Percentiles rank a stretch among this genome's conserved stretches.
phyloP scores from a whole-genome alignment of 2,888 invertebrate species.

The Drosophila paracracens region DNA sequence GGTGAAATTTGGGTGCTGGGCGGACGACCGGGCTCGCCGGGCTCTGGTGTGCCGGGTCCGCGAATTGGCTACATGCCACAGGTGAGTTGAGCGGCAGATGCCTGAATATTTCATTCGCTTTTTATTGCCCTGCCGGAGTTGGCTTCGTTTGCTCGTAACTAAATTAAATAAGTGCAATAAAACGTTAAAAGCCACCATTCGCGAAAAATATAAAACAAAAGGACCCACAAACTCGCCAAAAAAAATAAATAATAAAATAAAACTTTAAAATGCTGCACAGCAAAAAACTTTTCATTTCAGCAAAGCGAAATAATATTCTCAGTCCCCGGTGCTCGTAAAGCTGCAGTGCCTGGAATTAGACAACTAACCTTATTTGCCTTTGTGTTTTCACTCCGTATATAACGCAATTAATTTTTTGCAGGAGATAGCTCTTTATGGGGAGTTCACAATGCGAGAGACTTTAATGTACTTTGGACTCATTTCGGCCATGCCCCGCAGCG shows the following conservation, averaged over 20 bases:
- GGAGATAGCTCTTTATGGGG: slow-evolving; percentile 91
- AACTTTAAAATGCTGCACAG: slow-evolving; percentile 55
- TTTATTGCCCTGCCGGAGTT: slow-evolving; percentile 66
- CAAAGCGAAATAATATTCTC: slow-evolving; percentile 52
- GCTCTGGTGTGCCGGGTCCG: slow-evolving; percentile 95
- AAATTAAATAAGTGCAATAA: slow-evolving; percentile 80
- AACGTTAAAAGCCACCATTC: slow-evolving; percentile 49
- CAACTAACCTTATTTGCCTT: slow-evolving; percentile 27
- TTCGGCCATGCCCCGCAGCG: slow-evolving; percentile 89
- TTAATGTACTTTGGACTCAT: slow-evolving; percentile 94
- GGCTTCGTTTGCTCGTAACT: slow-evolving; percentile 55
- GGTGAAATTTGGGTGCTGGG: slow-evolving; percentile 95
- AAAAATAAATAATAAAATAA: slow-evolving; percentile 21
- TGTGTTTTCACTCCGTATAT: slow-evolving; percentile 1
- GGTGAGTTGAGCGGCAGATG: slow-evolving; percentile 85
- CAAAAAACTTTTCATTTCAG: slow-evolving; percentile 65
- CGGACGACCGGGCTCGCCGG: slow-evolving; percentile 91
- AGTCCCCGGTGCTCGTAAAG: slow-evolving; percentile 40
- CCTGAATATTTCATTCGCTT: slow-evolving; percentile 67
- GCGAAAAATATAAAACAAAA: slow-evolving; percentile 16
- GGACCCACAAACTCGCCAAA: neutral
- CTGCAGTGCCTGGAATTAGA: slow-evolving; percentile 21
- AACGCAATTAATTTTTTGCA: slow-evolving; percentile 77
- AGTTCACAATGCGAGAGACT: slow-evolving; percentile 92
- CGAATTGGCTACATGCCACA: slow-evolving; percentile 96